Evolutionary conservation across 2,888 invertebrate species (phyloP).

Genomic region (Cerceris ruficornis): DNA sequence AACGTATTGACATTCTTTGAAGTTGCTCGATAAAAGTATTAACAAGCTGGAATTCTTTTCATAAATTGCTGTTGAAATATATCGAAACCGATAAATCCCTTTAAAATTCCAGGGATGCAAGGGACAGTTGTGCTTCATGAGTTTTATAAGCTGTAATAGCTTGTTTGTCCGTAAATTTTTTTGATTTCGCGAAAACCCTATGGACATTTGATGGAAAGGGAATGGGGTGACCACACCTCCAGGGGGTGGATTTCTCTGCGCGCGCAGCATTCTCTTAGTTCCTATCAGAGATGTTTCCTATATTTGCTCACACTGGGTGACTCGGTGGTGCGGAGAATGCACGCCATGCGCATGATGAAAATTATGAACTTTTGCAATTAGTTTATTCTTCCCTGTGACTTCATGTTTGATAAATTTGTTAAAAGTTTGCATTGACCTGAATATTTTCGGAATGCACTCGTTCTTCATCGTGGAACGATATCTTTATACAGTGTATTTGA

Average conservation of each 20-base stretch:
- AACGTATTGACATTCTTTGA: not conserved
- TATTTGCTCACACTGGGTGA: constrained; percentile 49
- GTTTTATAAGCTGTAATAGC: constrained; percentile 16
- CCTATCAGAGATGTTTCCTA: constrained; percentile 51
- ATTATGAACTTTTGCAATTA: not conserved
- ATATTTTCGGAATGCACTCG: no score
- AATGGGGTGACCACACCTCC: constrained; percentile 71
- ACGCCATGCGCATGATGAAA: constrained; percentile 14
- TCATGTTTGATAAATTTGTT: not conserved
- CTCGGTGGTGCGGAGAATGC: constrained; percentile 34
- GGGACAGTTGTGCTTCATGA: constrained; percentile 13
- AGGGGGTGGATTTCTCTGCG: constrained; percentile 70
- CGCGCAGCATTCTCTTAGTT: constrained; percentile 67
- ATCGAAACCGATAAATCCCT: constrained; percentile 12
- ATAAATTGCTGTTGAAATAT: no score
- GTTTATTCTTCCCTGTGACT: not conserved
- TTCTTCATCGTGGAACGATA: no score
- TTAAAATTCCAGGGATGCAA: not conserved
- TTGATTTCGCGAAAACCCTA: constrained; percentile 42
- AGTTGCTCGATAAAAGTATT: not conserved
- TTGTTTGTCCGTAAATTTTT: constrained; percentile 26
- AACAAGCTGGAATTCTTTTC: not conserved
- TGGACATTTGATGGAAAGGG: constrained; percentile 49
- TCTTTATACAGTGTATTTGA: no score
- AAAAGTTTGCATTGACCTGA: not conserved